Evolutionary conservation across 2,797 vertebrate species (phyloP), one percentile per base, ranked within the genome.

Genomic region (Falco concolor): DNA sequence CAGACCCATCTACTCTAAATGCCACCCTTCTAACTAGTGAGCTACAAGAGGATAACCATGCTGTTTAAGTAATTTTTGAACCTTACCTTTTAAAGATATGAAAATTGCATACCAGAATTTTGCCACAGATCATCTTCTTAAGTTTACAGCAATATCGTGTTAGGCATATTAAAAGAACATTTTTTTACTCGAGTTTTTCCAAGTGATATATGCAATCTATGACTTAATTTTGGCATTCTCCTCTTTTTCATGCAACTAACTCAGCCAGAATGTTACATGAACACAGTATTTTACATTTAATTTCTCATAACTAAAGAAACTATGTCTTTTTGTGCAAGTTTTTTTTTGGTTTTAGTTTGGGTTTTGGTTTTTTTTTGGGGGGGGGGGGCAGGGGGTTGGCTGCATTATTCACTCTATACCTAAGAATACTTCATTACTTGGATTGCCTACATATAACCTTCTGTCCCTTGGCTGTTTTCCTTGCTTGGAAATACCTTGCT

Each of bases 401-500:
- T 84, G 27, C 52, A 38, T 88, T 95, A 45, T 76, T 93, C 59
- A 81, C 22, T 20, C 30, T 91, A 91, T 93, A 96, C 80, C 68
- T 90, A 93, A 90, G 84, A 95, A 95, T 90, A 88, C 40, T 96
- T 96, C 44, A 92, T 75, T 86, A 92, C 60, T 97, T 97, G 96
- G 96, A 96, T 75, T 95, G 54, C 52, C 25, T 91, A 75, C 69
- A 47, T 40, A 49, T 93, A 96, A 96, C 89, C 95, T 95, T 89
- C 85, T 95, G 94, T 96, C 91, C 96, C 68, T 97, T 97, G 96
- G 95, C 96, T 91, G 60, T 78, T 90, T 91, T 86, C 78, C 91
- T 93, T 87, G 25, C 90, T 95, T 95, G 93, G 96, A 96, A 96
- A 76, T 82, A 90, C 76, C 87, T 91, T 84, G 40, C 69, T 82